phyloP scores from a whole-genome alignment of 2,888 invertebrate species.

The Tetranychus piercei region DNA sequence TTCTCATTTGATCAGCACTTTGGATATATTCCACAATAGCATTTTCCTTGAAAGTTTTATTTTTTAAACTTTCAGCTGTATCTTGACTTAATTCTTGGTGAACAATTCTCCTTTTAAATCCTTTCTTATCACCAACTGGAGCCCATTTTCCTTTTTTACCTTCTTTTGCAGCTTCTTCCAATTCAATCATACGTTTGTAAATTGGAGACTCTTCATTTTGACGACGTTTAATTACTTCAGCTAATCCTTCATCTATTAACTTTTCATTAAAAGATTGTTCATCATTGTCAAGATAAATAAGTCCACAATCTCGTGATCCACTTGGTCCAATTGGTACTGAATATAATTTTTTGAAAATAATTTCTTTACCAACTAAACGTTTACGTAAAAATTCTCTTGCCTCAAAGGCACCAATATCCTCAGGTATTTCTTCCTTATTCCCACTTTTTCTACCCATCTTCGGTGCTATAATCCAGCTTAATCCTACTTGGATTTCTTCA shows the following conservation, averaged over 20 bases:
- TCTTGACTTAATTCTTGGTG: conserved; percentile 40
- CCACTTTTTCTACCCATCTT: conserved; percentile 18
- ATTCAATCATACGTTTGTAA: conserved; percentile 36
- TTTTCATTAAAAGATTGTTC: conserved; percentile 68
- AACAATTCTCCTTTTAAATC: conserved; percentile 58
- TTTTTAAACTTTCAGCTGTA: conserved; percentile 12
- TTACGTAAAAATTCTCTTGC: conserved; percentile 88
- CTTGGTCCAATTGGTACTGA: conserved; percentile 43
- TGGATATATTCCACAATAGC: conserved; percentile 92
- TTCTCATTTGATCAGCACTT: conserved; percentile 85
- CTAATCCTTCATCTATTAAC: conserved; percentile 71
- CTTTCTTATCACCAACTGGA: conserved; percentile 31
- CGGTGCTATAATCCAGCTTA: conserved; percentile 20
- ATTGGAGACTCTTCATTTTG: conserved; percentile 18
- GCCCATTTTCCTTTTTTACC: conserved; percentile 57
- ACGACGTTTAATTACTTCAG: conserved; percentile 41
- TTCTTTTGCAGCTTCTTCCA: conserved; percentile 73
- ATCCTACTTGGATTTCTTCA: conserved; percentile 70
- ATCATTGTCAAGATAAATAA: conserved; percentile 66
- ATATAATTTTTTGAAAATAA: conserved; percentile 58
- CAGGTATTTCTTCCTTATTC: conserved; percentile 48
- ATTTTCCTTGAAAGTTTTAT: conserved; percentile 48
- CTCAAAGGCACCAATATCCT: conserved; percentile 94
- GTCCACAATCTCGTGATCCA: conserved; percentile 70
- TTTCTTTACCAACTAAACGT: conserved; percentile 81